Percentiles rank a stretch among this genome's conserved stretches.
Evolutionary conservation across 2,797 vertebrate species (phyloP).

Genomic region (Rhabdomys pumilio): DNA sequence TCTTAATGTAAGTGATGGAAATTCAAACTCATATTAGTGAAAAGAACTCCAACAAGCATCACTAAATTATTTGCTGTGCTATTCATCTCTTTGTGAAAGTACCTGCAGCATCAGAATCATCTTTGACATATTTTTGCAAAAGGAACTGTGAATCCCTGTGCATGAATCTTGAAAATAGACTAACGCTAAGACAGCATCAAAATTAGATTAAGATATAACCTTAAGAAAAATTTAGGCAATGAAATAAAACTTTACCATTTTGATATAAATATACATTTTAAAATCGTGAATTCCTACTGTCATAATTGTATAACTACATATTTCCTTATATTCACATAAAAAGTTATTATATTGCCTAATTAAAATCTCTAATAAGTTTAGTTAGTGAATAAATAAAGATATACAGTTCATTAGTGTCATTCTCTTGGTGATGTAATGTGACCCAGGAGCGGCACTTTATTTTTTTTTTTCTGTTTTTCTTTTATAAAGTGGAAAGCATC

Average conservation of each 20-base stretch:
- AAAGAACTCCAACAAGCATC: neutral
- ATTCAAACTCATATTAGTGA: neutral
- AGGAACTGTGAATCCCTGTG: neutral
- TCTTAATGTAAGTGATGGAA: neutral
- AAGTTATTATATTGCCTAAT: neutral
- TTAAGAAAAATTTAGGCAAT: neutral
- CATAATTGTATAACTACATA: neutral
- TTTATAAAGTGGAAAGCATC: neutral
- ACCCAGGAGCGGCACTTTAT: neutral
- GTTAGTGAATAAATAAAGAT: neutral
- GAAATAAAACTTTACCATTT: neutral
- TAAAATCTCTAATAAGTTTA: neutral
- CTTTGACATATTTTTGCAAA: neutral
- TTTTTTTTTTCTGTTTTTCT: neutral
- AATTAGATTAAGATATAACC: neutral
- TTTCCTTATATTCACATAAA: constrained; percentile 19
- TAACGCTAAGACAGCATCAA: neutral
- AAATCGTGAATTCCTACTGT: neutral
- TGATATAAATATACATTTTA: neutral
- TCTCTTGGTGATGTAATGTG: neutral
- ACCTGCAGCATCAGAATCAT: neutral
- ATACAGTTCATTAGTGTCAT: neutral
- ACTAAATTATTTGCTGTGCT: neutral
- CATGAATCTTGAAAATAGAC: neutral
- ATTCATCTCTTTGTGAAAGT: neutral